These are phyloP conservation scores for Turritopsis rubra DNA, from an alignment of 30 jellyfish, hydroid and myxozoan species.

Conservation along the genomic window DNA sequence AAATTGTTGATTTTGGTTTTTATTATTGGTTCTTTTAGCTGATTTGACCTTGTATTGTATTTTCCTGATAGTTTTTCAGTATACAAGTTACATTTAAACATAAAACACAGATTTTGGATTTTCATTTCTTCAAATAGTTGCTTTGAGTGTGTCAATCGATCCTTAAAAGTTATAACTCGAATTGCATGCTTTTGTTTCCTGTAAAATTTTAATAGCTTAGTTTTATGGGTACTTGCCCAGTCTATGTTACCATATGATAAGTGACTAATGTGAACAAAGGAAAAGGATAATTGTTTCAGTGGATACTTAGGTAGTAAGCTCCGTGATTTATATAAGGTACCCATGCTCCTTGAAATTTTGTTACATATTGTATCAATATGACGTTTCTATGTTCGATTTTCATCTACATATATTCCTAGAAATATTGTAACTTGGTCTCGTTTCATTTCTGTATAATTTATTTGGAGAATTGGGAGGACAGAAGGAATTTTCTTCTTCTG, in stretches of 20 bases:
- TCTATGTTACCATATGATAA: conserved; percentile 9
- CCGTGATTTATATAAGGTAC: background rate
- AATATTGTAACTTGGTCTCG: background rate
- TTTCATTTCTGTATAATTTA: background rate
- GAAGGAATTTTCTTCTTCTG: conserved; percentile 8
- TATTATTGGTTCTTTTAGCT: no score
- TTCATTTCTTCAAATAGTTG: no score
- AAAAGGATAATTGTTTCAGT: background rate
- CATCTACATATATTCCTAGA: background rate
- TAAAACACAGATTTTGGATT: no score
- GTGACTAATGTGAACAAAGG: conserved; percentile 9
- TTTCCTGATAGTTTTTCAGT: no score
- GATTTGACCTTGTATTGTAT: no score
- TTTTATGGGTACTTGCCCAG: no score
- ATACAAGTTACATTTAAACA: no score
- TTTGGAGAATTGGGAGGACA: background rate
- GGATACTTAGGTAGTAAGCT: background rate
- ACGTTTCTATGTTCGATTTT: no score
- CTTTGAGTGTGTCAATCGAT: no score
- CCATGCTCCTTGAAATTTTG: background rate
- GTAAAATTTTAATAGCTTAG: no score
- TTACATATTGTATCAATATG: background rate
- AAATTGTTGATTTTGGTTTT: no score
- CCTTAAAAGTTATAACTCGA: conserved; percentile 3
- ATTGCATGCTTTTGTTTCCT: background rate